phyloP scores from a whole-genome alignment of 2,797 vertebrate species.

The Gobionotothen gibberifrons region DNA sequence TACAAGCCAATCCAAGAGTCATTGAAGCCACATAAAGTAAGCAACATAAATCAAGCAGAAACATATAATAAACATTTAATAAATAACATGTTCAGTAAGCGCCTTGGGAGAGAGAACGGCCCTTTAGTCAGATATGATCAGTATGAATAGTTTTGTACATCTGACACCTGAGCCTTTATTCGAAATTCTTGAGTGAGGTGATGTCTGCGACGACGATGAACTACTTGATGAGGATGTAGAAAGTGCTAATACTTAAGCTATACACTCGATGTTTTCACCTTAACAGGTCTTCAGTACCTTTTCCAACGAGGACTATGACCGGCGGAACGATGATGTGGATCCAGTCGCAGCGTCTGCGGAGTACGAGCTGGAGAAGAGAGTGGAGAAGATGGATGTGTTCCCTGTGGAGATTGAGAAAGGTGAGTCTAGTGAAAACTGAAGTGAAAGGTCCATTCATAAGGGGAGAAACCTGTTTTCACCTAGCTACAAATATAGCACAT shows the following conservation, averaged over 20 bases:
- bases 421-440: slow-evolving; percentile 22
- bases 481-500: background rate
- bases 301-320: slow-evolving; percentile 94
- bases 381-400: slow-evolving; percentile 97
- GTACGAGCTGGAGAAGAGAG: slow-evolving; percentile 94
- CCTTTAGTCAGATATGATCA: too few species aligned
- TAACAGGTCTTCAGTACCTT: slow-evolving; percentile 91
- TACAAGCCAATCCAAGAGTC: too few species aligned
- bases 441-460: background rate
- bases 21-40: too few species aligned
- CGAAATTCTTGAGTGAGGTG: too few species aligned
- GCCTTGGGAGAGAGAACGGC: too few species aligned
- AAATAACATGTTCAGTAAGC: too few species aligned
- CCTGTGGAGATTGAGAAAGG: slow-evolving; percentile 92
- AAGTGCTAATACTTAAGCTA: slow-evolving; percentile 6
- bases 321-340: slow-evolving; percentile 94
- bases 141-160: too few species aligned
- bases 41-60: too few species aligned
- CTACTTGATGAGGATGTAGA: background rate
- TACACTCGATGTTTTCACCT: slow-evolving; percentile 31
- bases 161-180: too few species aligned
- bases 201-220: background rate
- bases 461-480: background rate
- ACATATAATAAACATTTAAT: too few species aligned
- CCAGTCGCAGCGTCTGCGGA: slow-evolving; percentile 94